Evolutionary conservation across 37 sponge, comb jelly and placozoan species (phyloP), one percentile per base, ranked within the genome.

Genomic region (Chondrosia reniformis): DNA sequence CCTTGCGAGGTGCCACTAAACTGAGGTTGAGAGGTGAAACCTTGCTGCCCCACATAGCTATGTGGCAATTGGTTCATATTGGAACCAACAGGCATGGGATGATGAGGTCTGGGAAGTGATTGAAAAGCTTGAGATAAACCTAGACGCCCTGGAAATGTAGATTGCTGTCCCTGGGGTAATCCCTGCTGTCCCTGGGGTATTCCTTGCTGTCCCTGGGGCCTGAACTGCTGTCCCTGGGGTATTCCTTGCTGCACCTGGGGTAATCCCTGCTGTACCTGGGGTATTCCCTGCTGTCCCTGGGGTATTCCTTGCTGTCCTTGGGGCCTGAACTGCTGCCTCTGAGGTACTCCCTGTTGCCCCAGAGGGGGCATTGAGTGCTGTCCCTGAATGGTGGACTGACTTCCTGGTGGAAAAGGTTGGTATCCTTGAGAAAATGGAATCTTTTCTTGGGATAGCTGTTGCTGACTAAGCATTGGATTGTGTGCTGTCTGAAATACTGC

Each of bases 271-370:
- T 4, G 33, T 67, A 36, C 32, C 38, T 67, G 71, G 6, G 22
- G 36, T 31, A 34, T 34, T 52, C 63, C 77, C 65, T 13, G 46
- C 19, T 66, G 59, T 49, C 38, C 56, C 21, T 52, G 78, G 22
- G 37, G 59, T 54, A 61, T n/a, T 3, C 46, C 55, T n/a, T 64
- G 81, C 44, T 40, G 55, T 13, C 42, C 62, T 37, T 75, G 77
- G 27, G 61, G 86, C 13, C 37, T 19, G 3, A 46, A 72, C 46
- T 80, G 77, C 44, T 76, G 81, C 25, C 33, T 76, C 12, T 72
- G 80, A 0, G 45, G 78, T 32, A 33, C 1, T 69, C 72, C 41
- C 1, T 24, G 43, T 7, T 69, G 72, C 72, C 42, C 44, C 17
- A 25, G 15, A 25, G n/a, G 15, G 41, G 41, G 36, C 15, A 4